Evolutionary conservation across 1,140 invertebrate genomes (phyloP), one percentile per base, ranked within the genome.

Genomic region (Pogonomyrmex barbatus): DNA sequence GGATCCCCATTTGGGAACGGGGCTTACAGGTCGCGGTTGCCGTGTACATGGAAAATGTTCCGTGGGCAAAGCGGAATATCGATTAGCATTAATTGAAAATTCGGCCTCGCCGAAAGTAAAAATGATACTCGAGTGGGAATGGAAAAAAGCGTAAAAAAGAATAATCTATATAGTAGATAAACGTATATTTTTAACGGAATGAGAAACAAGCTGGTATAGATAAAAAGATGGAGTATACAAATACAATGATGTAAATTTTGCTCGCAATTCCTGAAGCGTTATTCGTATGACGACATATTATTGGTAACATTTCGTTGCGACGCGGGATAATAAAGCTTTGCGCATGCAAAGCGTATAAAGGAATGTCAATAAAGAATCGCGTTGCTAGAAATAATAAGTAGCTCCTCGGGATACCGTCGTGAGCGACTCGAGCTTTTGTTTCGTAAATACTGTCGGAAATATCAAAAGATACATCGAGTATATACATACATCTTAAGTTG

Each of bases 321-420:
- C 58, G 9, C 12, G 42, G 17, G 33, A 24, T 58, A 75, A 56
- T 58, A 73, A 60, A 83, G 47, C 12, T 42, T 75, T 83, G 30
- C 79, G 68, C 45, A 39, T 83, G 42, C 54, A 24, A 47, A 83
- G 10, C 54, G 17, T 50, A 83, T 60, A 75, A 75, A 75, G 54
- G 56, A 62, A 83, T 83, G 79, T 62, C 79, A 83, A 83, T 83
- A 83, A 70, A 75, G 79, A 42, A 14, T 83, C 79, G n/a, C 68
- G 45, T 83, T 83, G 60, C 68, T 52, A 73, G 79, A 73, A 83
- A 83, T 83, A 75, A 83, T 83, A 83, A 83, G 79, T 75, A 45
- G 42, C 33, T 60, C 45, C 33, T 73, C 30, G 42, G 24, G 68
- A 73, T 54, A 24, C 30, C 52, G 17, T 24, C 54, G 30, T 60